Evolutionary conservation across 2,888 invertebrate genomes (phyloP).

Genomic region (Osmoderma eremita): DNA sequence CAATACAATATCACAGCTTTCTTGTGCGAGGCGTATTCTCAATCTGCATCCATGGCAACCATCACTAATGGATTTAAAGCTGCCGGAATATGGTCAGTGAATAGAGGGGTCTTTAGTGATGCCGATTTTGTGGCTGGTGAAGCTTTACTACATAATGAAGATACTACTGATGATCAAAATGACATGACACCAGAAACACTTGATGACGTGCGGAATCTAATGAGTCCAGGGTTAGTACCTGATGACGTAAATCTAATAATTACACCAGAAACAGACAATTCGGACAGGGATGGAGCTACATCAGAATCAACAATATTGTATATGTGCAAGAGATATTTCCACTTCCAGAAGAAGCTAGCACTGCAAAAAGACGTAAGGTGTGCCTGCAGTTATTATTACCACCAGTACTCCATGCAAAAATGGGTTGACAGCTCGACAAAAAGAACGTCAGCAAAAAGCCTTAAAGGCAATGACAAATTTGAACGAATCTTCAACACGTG

Average conservation of each 20-base stretch:
- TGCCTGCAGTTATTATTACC: constrained; percentile 10
- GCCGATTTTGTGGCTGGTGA: constrained; percentile 1
- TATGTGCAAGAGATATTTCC: not conserved
- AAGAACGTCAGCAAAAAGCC: constrained; percentile 6
- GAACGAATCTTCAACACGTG: no score
- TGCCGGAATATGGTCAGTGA: constrained; percentile 46
- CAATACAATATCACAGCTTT: constrained; percentile 44
- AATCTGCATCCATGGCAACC: constrained; percentile 44
- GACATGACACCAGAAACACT: not conserved
- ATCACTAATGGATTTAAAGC: constrained; percentile 44
- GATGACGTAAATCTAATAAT: constrained; percentile 11
- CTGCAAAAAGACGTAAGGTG: constrained; percentile 19
- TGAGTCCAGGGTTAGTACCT: not conserved
- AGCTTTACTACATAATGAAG: not conserved
- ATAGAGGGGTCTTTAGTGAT: constrained; percentile 5
- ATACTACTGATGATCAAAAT: constrained; percentile 2
- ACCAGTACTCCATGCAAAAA: constrained; percentile 15
- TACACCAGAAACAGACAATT: constrained; percentile 14
- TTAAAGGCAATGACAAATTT: not conserved
- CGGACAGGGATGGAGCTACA: not conserved
- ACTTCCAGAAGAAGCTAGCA: not conserved
- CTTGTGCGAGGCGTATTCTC: constrained; percentile 45
- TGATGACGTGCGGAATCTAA: not conserved
- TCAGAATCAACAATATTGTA: constrained; percentile 11
- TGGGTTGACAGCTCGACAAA: constrained; percentile 10